Base-by-base conservation (phyloP, 2,797 vertebrate species). In the Microctenopoma lineatum region DNA sequence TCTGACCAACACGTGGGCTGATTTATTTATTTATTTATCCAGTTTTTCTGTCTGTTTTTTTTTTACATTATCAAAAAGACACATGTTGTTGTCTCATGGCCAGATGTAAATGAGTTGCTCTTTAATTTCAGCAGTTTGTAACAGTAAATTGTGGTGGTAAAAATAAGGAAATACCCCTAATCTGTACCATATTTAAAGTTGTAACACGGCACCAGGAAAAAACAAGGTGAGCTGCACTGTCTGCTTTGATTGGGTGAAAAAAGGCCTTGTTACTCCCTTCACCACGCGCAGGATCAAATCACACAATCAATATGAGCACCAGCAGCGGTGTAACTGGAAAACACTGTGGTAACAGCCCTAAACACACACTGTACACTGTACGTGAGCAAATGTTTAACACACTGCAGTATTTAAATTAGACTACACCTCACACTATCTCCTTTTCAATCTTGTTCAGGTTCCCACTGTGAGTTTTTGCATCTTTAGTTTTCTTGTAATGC, bases 221-320 rank as follows among this genome's bases (percentile, higher is more conserved):
- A 47, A 58, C 29, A 26, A 68, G 26, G 34, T n/a, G 14, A 27
- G 10, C n/a, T 41, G 26, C 10, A 27, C 21, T 16, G 46, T 14
- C 51, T 26, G 25, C 45, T 46, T 50, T n/a, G 27, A 71, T 18
- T 53, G 42, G 54, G 55, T 59, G 16, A 34, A 69, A 59, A 83
- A 60, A 59, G 29, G 7, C 42, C 27, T 52, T 34, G 45, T 38
- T 27, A 42, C 26, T 70, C 21, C 69, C 29, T 47, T 62, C 58
- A 72, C 48, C 76, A 59, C 59, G 77, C 56, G 72, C 61, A 70
- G 7, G 0, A 73, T 74, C 25, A 39, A 76, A 83, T 32, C 67
- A 18, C 36, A 13, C 1, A 12, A 67, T 86, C 80, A 80, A 75
- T 84, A 81, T 18, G 47, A 38, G 58, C 57, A 75, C 39, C 27